Base-by-base conservation (phyloP, 2,113 vertebrate genomes). In the Nesospiza acunhae region DNA sequence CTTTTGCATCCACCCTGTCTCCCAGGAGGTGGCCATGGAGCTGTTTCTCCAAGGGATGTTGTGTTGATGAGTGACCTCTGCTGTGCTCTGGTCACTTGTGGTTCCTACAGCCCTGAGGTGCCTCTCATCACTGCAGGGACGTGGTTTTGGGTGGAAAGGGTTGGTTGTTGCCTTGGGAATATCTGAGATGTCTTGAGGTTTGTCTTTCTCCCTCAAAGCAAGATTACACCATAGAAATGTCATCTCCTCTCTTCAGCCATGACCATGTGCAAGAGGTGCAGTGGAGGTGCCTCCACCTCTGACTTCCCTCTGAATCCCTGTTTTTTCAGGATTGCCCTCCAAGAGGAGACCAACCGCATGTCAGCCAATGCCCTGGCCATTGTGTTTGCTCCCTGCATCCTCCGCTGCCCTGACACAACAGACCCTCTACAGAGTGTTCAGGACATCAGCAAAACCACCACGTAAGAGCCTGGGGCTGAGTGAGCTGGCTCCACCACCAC, bases 281-380 rank as follows among this genome's bases (percentile, higher is more conserved):
- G 64, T 70, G 68, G 15, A 69, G 46, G 22, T 42, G 27, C 33
- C 63, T 91, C 69, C 90, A 64, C 39, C 33, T 79, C 66, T 94
- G 27, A 60, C 22, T 84, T 85, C 56, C 87, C 44, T 52, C 64
- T 79, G 46, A n/a, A 78, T 81, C 47, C 39, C 18, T 63, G 0
- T 23, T 62, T 84, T 90, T 66, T 92, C 69, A 99, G 99, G 97
- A 99, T 99, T 79, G 98, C 98, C 66, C 97, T 99, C 58, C 98
- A 99, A 93, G 99, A 99, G 70, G 99, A 99, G 13, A 99, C 99
- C 50, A 99, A 99, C 94, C 98, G 99, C 21, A 99, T 99, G 99
- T 99, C 99, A 41, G 98, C 99, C 17, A 99, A 99, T 6, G 99
- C 99, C 60, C 94, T 99, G 97, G 99, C 99, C 67, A 99, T 99